Conservation (phyloP, 2,888 invertebrate species). For the Pyrrhosoma nymphula region DNA sequence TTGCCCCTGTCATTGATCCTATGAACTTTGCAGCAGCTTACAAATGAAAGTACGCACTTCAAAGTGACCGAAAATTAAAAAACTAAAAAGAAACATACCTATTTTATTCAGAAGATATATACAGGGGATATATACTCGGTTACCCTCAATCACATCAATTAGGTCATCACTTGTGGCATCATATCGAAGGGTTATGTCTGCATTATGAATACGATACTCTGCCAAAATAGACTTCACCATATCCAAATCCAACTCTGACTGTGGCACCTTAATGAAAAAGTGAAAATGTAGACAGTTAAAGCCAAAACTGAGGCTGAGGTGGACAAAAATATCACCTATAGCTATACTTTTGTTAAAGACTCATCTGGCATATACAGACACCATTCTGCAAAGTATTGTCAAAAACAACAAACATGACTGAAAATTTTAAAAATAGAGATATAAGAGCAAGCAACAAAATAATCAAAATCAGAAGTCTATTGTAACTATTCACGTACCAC, state of each 20-base stretch:
- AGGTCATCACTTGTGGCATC: conserved; percentile 98
- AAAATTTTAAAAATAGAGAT: too few relatives aligned
- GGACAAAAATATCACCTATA: too few relatives aligned
- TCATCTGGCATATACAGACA: too few relatives aligned
- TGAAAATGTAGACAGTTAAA: not conserved
- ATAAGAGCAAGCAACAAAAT: too few relatives aligned
- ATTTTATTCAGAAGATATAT: conserved; percentile 99
- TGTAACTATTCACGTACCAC: too few relatives aligned
- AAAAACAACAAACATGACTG: too few relatives aligned
- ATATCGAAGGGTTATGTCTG: conserved; percentile 95
- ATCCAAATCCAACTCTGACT: conserved; percentile 96
- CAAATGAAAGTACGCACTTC: too few relatives aligned
- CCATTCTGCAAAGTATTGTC: too few relatives aligned
- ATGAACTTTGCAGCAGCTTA: too few relatives aligned
- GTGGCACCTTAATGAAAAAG: conserved; percentile 83
- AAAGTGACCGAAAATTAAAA: not conserved
- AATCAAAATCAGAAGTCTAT: too few relatives aligned
- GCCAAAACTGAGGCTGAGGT: too few relatives aligned
- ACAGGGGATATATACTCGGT: conserved; percentile 98
- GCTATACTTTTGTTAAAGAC: too few relatives aligned
- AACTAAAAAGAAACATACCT: conserved; percentile 79
- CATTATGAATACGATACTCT: conserved; percentile 99
- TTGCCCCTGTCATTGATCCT: not conserved
- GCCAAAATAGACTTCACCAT: conserved; percentile 96
- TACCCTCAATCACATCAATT: conserved; percentile 99